Evolutionary conservation across 1,140 invertebrate species (phyloP).

Genomic region (Cydia strobilella): DNA sequence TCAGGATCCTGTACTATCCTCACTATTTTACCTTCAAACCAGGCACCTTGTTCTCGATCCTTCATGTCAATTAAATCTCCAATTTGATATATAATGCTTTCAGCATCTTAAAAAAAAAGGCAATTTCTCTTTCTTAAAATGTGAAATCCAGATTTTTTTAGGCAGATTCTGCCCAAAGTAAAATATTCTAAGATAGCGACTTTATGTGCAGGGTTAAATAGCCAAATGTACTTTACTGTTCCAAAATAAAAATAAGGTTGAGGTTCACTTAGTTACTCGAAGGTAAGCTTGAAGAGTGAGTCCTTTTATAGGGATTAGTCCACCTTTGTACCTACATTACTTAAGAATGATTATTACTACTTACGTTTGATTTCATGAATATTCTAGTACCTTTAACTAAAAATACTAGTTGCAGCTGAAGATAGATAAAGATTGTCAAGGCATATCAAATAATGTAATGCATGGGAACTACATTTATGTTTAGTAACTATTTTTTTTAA

Average conservation of each 20-base stretch:
- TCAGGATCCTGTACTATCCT: slow-evolving; percentile 61
- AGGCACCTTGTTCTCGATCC: slow-evolving; percentile 81
- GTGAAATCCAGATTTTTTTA: neutral
- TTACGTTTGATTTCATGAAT: no score
- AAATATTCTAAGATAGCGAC: neutral
- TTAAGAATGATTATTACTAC: no score
- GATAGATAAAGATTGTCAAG: no score
- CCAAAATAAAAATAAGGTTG: slow-evolving; percentile 2
- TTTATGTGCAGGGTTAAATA: neutral
- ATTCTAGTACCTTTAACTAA: no score
- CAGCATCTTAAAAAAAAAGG: slow-evolving; percentile 58
- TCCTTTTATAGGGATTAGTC: no score
- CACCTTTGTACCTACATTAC: no score
- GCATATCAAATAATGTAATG: no score
- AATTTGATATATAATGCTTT: slow-evolving; percentile 82
- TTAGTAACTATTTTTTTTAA: no score
- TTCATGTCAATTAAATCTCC: slow-evolving; percentile 87
- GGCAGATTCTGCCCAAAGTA: neutral
- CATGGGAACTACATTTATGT: no score
- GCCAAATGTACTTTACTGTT: neutral
- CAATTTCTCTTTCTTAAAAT: neutral
- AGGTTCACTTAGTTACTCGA: no score
- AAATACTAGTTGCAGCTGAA: no score
- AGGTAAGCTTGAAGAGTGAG: no score
- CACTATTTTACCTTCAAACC: slow-evolving; percentile 83